Evolutionary conservation across 2,888 invertebrate genomes (phyloP), one percentile per base, ranked within the genome.

Genomic region (Apantesis nais): DNA sequence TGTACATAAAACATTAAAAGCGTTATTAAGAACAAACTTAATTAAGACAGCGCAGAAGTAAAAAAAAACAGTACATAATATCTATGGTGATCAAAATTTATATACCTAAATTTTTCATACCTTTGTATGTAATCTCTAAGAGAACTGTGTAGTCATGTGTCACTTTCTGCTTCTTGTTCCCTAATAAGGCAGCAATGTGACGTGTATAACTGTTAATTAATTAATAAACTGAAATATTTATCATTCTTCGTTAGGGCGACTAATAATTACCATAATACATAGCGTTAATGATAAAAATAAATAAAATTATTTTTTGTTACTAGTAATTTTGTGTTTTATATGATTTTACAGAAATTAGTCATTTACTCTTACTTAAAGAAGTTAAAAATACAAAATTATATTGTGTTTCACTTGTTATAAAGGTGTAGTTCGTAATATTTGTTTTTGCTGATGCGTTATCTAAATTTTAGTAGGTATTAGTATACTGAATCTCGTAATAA

Each of bases 1-100:
- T 9, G 19, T 29, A 41, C 62, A 63, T 62, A 25, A n/a, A 62
- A 41, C 19, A 62, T 62, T 41, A 19, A 62, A 62, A 39, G n/a
- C 39, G 25, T 41, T 29, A 19, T 16, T 62, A 39, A 25, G 39
- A 62, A 41, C 16, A 62, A 62, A 25, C 25, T 25, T n/a, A n/a
- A 25, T 41, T 25, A 19, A 41, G 41, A 39, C 29, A 63, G 62
- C n/a, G 39, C 7, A 7, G 14, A 12, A 14, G 39, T 39, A 39
- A 25, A 39, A 37, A n/a, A n/a, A n/a, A 22, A 12, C 3, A 25
- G 2, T 4, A 25, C n/a, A n/a, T 52, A 19, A 48, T 8, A 25
- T 55, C 12, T 11, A 25, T 55, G 4, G 55, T 52, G n/a, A n/a
- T 52, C 11, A n/a, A 52, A 52, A 52, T 11, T 11, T 12, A 55